A percentile compares a stretch with the other conserved stretches of the same genome.
Conservation (phyloP, 1,140 invertebrate species). For the Whitmania pigra region DNA sequence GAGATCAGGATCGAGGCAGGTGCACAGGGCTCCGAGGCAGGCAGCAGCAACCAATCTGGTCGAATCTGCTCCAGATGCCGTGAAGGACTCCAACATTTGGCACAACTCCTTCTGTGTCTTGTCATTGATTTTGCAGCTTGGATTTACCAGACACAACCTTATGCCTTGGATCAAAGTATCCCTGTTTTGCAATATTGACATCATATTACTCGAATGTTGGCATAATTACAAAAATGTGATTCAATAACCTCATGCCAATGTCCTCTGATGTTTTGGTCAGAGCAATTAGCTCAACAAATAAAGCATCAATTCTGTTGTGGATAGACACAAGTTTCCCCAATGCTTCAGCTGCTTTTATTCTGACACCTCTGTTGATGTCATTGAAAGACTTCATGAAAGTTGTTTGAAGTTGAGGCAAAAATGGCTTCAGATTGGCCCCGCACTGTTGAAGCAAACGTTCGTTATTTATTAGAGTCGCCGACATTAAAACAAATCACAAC, state of each 20-base stretch:
- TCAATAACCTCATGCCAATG: conserved; percentile 54
- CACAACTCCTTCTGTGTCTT: conserved; percentile 62
- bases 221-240: no score
- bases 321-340: conserved; percentile 77
- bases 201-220: no score
- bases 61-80: conserved; percentile 64
- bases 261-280: conserved; percentile 72
- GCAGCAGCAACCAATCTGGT: conserved; percentile 67
- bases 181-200: conserved; percentile 37
- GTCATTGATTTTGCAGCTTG: conserved; percentile 78
- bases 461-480: neutral
- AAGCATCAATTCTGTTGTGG: conserved; percentile 66
- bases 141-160: conserved; percentile 63
- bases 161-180: conserved; percentile 85
- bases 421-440: conserved; percentile 84
- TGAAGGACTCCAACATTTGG: conserved; percentile 52
- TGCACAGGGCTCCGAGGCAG: conserved; percentile 71
- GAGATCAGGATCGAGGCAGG: conserved; percentile 61
- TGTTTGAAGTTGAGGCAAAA: conserved; percentile 92
- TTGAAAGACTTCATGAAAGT: conserved; percentile 87
- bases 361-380: conserved; percentile 71
- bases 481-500: neutral
- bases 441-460: conserved; percentile 29
- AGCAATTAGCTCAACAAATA: conserved; percentile 78
- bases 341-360: conserved; percentile 74